Conservation (phyloP, 2,888 invertebrate genomes). For the Camponotus fellah region DNA sequence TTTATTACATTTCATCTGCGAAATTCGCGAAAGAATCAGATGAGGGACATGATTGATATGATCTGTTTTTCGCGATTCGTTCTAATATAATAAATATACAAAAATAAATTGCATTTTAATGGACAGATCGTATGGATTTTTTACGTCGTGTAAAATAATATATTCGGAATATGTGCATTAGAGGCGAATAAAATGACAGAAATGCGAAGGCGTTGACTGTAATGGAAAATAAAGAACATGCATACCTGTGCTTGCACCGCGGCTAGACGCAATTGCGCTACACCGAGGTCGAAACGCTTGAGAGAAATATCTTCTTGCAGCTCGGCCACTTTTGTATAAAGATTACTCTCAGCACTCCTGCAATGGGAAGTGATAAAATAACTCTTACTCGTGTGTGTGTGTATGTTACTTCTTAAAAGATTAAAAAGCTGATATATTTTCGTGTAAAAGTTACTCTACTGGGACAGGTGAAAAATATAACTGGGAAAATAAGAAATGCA, state of each 20-base stretch:
- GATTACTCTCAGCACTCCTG: constrained; percentile 90
- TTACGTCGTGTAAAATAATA: neutral
- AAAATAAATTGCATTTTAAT: neutral
- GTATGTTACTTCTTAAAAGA: constrained; percentile 29
- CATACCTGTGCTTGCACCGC: constrained; percentile 96
- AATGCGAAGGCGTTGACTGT: neutral
- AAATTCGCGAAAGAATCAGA: too few species aligned
- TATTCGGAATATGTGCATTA: neutral
- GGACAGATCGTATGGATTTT: neutral
- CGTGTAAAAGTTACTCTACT: neutral
- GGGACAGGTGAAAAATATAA: constrained; percentile 4
- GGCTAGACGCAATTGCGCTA: constrained; percentile 96
- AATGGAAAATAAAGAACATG: neutral
- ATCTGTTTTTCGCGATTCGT: too few species aligned
- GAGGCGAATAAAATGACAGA: constrained; percentile 14
- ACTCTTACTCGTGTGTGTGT: neutral
- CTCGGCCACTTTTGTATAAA: constrained; percentile 97
- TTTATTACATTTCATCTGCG: too few species aligned
- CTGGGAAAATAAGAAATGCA: neutral
- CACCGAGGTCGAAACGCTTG: constrained; percentile 97
- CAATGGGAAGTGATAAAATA: constrained; percentile 51
- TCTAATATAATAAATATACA: neutral
- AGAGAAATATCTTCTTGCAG: constrained; percentile 97
- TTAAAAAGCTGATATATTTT: constrained; percentile 42
- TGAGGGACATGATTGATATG: too few species aligned